These are phyloP conservation scores for Gadopsis marmoratus DNA, from an alignment of 2,797 vertebrate genomes.

Conservation along the genomic window DNA sequence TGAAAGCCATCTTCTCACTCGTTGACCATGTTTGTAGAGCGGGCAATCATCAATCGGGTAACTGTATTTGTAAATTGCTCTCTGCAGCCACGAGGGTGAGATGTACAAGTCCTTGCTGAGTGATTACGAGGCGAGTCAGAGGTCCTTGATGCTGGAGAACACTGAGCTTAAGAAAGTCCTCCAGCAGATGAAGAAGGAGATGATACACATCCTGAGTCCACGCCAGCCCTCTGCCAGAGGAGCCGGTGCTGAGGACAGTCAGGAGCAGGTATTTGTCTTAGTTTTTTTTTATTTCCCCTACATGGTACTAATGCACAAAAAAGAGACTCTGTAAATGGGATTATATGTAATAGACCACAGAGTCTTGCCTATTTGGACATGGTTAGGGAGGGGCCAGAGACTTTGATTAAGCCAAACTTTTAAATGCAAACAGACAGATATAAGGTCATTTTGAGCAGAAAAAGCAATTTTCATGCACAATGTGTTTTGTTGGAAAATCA, in stretches of 20 bases:
- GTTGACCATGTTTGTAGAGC: not conserved
- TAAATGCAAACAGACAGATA: not conserved
- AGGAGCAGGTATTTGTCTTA: constrained; percentile 83
- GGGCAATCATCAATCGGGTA: not conserved
- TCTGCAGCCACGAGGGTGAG: constrained; percentile 91
- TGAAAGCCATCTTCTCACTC: not conserved
- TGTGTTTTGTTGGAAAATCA: not conserved
- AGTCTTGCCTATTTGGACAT: not conserved
- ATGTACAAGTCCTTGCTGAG: constrained; percentile 94
- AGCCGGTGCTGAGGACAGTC: constrained; percentile 85
- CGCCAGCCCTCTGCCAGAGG: constrained; percentile 85
- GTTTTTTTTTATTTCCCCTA: not conserved
- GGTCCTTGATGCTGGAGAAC: constrained; percentile 92
- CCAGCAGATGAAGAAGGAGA: constrained; percentile 98
- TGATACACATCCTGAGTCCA: constrained; percentile 93
- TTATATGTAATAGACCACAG: not conserved
- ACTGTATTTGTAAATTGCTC: constrained; percentile 11
- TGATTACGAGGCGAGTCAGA: constrained; percentile 93
- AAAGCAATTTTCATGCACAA: not conserved
- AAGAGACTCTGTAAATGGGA: not conserved
- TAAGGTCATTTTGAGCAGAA: not conserved
- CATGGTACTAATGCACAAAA: not conserved
- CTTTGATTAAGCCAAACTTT: not conserved
- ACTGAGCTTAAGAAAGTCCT: constrained; percentile 96
- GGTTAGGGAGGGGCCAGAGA: not conserved